Evolutionary conservation across 2,888 invertebrate species (phyloP), one percentile per base, ranked within the genome.

Genomic region (Maniola hyperantus): DNA sequence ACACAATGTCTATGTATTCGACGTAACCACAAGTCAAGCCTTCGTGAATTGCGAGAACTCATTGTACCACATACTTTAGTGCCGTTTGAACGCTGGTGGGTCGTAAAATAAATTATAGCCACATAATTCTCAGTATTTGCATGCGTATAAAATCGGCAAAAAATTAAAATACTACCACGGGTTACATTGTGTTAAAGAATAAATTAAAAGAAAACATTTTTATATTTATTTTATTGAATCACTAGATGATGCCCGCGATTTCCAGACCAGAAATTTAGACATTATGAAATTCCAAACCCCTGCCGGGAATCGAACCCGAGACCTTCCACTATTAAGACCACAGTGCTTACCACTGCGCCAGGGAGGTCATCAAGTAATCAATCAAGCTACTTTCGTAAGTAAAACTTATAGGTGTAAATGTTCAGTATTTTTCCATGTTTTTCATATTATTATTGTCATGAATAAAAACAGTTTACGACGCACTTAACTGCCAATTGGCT

Each of bases 31-130:
- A n/a, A n/a, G n/a, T n/a, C n/a, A n/a, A n/a, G n/a, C n/a, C n/a
- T n/a, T n/a, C n/a, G n/a, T n/a, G n/a, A n/a, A n/a, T n/a, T n/a
- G n/a, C n/a, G n/a, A n/a, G n/a, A n/a, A n/a, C 63, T 62, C n/a
- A 46, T 36, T 71, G 63, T 57, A 42, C 11, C 34, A 62, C 60
- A 10, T 53, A 13, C 63, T 60, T 63, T 67, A 63, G 13, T 2
- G 33, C 46, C 39, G 59, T 61, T 62, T 44, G 59, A 69, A 65
- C 51, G 61, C 57, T 34, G 59, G 39, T 48, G 39, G 55, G 51
- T 57, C 66, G 58, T 67, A 67, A 71, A 69, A 53, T 67, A 59
- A 70, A 62, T 67, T 59, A 70, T 67, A 59, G 67, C 15, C 44
- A 46, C 53, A 64, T 67, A 65, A 67, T 71, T 65, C 69, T 63